Conservation (phyloP, 1,140 invertebrate genomes). For the Bombus vancouverensis region DNA sequence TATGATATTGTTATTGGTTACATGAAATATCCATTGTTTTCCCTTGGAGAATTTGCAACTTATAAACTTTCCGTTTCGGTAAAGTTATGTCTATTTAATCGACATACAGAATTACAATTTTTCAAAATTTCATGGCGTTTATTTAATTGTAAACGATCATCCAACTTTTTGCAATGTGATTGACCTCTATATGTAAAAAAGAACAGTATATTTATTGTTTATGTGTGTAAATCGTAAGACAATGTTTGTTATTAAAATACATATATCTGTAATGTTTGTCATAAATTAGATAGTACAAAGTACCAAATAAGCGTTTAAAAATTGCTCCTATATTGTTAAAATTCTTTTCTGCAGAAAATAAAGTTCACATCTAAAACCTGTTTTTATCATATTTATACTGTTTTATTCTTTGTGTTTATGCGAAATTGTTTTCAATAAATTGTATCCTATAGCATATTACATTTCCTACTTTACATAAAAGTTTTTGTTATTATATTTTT, state of each 20-base stretch:
- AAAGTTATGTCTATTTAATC: background rate
- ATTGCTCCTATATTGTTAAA: background rate
- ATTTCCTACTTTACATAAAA: background rate
- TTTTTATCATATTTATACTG: background rate
- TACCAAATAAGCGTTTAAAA: background rate
- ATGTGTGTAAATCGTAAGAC: background rate
- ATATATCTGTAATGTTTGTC: background rate
- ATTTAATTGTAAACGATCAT: background rate
- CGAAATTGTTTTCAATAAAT: background rate
- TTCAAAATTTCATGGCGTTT: background rate
- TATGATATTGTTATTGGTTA: slow-evolving; percentile 19
- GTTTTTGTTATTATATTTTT: background rate
- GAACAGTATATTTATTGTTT: slow-evolving; percentile 22
- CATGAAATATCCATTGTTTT: slow-evolving; percentile 9
- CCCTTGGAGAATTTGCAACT: background rate
- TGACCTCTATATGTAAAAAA: slow-evolving; percentile 30
- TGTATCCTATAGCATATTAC: background rate
- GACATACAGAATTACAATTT: background rate
- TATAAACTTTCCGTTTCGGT: background rate
- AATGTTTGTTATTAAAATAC: slow-evolving; percentile 1
- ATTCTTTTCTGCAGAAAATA: background rate
- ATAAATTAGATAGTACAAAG: background rate
- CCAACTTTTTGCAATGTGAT: background rate
- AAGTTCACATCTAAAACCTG: background rate
- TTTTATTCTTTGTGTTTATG: background rate